Evolutionary conservation across 2,113 vertebrate genomes (phyloP), one percentile per base, ranked within the genome.

Genomic region (Ictalurus furcatus): DNA sequence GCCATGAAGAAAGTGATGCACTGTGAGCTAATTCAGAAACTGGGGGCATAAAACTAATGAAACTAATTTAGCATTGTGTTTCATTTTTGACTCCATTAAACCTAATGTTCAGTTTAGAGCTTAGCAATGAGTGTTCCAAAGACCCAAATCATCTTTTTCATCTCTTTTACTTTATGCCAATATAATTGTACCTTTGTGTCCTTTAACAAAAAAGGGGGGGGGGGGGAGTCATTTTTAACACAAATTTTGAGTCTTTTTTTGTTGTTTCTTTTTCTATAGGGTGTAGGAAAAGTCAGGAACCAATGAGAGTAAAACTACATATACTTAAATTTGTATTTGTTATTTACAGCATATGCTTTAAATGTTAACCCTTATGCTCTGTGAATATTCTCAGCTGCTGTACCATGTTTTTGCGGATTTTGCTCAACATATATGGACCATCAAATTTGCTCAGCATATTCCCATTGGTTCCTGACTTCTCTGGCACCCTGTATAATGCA

Each of bases 1-100:
- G 80, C 54, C 80, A 37, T 82, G 19, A 82, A 59, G 48, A 82
- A 82, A 56, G 78, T 81, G n/a, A 58, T 81, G 52, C 16, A 30
- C 16, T 81, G 13, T 56, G 78, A 30, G 52, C 2, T 81, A 34
- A 81, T 81, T 58, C 19, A 81, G 54, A 56, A 81, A 81, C n/a
- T 28, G 1, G n/a, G 17, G 52, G 14, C n/a, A 81, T 81, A 34
- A 58, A 58, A 81, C 48, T 34, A 81, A 81, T 81, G 79, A 82
- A 58, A 34, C 16, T 23, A 82, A 82, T 82, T 82, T 82, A 82
- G n/a, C 79, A 58, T 82, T 34, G 14, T 34, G 14, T 23, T 58
- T 82, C 8, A 56, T 56, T 81, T 56, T 81, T 81, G 52, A n/a
- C 28, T 56, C n/a, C 79, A 81, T 56, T 58, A 58, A 58, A 34